These are phyloP conservation scores for Globia sparganii DNA, from an alignment of 2,888 invertebrate genomes.

Conservation along the genomic window DNA sequence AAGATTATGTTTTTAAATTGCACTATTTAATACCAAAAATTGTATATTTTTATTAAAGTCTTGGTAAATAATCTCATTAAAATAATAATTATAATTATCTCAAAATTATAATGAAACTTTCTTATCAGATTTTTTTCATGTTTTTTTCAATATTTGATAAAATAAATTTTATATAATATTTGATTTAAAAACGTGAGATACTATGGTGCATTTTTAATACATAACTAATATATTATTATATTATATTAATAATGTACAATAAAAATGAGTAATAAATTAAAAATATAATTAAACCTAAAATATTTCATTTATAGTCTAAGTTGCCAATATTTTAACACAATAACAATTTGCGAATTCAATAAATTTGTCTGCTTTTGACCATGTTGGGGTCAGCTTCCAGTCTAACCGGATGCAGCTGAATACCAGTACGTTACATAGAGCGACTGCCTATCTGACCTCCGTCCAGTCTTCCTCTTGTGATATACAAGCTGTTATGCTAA, in stretches of 20 bases:
- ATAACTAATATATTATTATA: neutral
- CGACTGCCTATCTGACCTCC: neutral
- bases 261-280: slow-evolving; percentile 11
- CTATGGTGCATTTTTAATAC: slow-evolving; percentile 4
- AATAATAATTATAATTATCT: slow-evolving; percentile 5
- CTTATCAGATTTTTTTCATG: neutral
- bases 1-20: neutral
- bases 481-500: neutral
- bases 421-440: neutral
- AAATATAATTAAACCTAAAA: slow-evolving; percentile 8
- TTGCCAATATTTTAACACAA: neutral
- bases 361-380: neutral
- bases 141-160: slow-evolving; percentile 2
- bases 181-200: slow-evolving; percentile 11
- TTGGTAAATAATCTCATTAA: slow-evolving; percentile 24
- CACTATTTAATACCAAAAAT: slow-evolving; percentile 8
- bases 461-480: neutral
- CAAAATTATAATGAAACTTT: slow-evolving; percentile 11
- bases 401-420: neutral
- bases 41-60: slow-evolving; percentile 11
- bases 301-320: slow-evolving; percentile 3
- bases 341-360: neutral
- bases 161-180: slow-evolving; percentile 6
- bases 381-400: neutral
- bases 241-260: neutral